Evolutionary conservation across 2,888 invertebrate species (phyloP), one percentile per base, ranked within the genome.

Genomic region (Trichogramma evanescens): DNA sequence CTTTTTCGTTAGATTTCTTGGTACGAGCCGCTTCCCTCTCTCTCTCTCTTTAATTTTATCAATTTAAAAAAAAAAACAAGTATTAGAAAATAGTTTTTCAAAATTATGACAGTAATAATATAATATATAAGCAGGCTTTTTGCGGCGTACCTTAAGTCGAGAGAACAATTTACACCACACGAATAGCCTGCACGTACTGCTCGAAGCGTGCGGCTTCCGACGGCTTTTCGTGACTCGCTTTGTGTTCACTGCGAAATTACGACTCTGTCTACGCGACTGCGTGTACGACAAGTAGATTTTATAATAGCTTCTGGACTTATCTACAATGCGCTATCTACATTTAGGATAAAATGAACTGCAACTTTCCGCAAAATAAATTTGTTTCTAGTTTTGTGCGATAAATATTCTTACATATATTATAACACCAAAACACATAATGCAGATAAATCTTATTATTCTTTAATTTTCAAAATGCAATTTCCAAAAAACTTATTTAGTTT

Each of bases 291-390:
- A 61, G 56, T 63, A 58, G 61, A 49, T 59, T 46, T 53, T 61
- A 63, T 63, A 63, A 63, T 58, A 61, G 63, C 63, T 61, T 63
- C 61, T 63, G 46, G 56, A 61, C 61, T 61, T 63, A 61, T 59
- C 63, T 56, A 46, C 55, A 56, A 48, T 61, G 61, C 54, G 26
- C 26, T 26, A 26, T 26, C 26, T 26, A 26, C 26, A 26, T 26
- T 26, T 26, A 26, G 26, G 26, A 1, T 26, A 2, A 26, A 26
- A 26, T 26, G 1, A 26, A 53, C 44, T 54, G 52, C 53, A 45
- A 52, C 53, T 45, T 49, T 45, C 42, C 54, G 13, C 54, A 55
- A 60, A 62, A 50, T 54, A 56, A 56, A 54, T 56, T 53, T 41
- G 56, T 58, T 56, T 50, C 50, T 41, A 52, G n/a, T 39, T 26